Conservation (phyloP, 2,888 invertebrate genomes). For the Xestoiulus laeticollis region DNA sequence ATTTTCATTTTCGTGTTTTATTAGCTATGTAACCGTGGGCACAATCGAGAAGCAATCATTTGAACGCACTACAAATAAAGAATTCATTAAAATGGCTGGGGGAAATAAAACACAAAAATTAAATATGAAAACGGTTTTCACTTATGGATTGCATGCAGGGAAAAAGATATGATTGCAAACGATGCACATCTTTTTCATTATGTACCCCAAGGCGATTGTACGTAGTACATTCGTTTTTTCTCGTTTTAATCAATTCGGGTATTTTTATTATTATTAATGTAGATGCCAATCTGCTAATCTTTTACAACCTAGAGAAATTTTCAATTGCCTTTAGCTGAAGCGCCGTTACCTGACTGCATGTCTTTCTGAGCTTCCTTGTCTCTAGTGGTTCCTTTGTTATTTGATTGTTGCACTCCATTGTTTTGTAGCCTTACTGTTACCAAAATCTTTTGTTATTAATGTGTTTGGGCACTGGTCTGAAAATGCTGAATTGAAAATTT, state of each 20-base stretch:
- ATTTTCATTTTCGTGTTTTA: slow-evolving; percentile 6
- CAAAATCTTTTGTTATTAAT: neutral
- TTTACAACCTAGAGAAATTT: too few species aligned
- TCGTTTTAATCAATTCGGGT: neutral
- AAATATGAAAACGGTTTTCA: neutral
- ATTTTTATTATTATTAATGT: neutral
- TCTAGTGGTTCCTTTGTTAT: neutral
- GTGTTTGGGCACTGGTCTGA: too few species aligned
- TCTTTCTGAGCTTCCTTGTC: neutral
- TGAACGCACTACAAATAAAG: neutral
- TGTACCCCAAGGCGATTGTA: neutral
- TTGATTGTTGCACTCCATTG: neutral
- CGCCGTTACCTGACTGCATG: neutral
- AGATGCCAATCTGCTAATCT: neutral
- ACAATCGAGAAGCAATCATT: neutral
- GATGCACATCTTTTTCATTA: neutral
- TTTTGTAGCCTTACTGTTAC: neutral
- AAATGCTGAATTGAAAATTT: too few species aligned
- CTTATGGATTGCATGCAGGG: neutral
- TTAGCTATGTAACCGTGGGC: neutral
- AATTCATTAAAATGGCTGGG: slow-evolving; percentile 26
- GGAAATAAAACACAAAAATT: neutral
- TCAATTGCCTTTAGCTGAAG: neutral
- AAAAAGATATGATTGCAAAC: neutral
- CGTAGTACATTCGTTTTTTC: neutral